phyloP scores from a whole-genome alignment of 2,797 vertebrate species.

The Coregonus sp. region DNA sequence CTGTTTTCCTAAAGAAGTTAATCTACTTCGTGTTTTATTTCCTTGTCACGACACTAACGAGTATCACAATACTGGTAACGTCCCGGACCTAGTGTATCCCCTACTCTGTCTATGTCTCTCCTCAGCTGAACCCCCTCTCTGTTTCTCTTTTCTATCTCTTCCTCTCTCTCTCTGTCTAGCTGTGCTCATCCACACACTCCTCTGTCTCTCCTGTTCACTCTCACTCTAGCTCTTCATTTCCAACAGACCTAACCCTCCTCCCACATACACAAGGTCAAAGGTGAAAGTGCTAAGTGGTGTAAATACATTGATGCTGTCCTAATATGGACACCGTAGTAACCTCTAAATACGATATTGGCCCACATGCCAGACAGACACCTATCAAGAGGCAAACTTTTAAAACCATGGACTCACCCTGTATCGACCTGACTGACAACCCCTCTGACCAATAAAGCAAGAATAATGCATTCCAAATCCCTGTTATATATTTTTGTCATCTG shows the following conservation, averaged over 20 bases:
- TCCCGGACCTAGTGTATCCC: too few species aligned
- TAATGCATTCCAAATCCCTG: neutral
- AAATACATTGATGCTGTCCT: slow-evolving; percentile 12
- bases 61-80: too few species aligned
- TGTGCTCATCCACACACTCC: too few species aligned
- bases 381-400: slow-evolving; percentile 17
- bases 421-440: slow-evolving; percentile 2
- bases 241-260: slow-evolving; percentile 5
- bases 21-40: too few species aligned
- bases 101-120: slow-evolving; percentile 1
- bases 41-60: too few species aligned
- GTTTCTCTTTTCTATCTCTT: neutral
- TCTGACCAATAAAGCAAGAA: neutral
- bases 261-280: slow-evolving; percentile 33
- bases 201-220: too few species aligned
- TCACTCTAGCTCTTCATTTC: too few species aligned
- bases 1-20: too few species aligned
- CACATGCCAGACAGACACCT: neutral
- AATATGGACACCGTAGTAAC: neutral
- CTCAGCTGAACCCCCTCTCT: neutral
- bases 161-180: neutral
- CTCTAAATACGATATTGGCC: slow-evolving; percentile 21
- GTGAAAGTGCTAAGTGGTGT: slow-evolving; percentile 8
- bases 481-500: slow-evolving; percentile 42
- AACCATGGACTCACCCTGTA: neutral